Evolutionary conservation across 2,888 invertebrate species (phyloP).

Genomic region (Ornithoptera priamus): DNA sequence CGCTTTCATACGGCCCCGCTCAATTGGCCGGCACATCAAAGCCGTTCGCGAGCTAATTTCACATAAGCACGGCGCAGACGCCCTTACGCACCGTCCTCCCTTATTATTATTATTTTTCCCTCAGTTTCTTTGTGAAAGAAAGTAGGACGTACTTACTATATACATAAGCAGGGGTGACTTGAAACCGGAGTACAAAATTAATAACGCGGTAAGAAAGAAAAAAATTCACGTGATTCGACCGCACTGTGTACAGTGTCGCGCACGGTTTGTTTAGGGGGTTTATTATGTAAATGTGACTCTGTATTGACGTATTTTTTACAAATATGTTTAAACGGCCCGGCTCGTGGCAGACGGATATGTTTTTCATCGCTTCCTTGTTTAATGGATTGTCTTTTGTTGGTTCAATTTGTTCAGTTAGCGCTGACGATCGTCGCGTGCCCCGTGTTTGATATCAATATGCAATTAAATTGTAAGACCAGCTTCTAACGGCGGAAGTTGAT

Average conservation of each 20-base stretch:
- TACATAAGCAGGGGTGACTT: slow-evolving; percentile 58
- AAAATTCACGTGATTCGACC: slow-evolving; percentile 56
- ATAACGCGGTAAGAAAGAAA: slow-evolving; percentile 65
- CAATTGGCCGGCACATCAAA: slow-evolving; percentile 77
- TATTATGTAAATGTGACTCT: slow-evolving; percentile 74
- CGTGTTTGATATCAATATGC: slow-evolving; percentile 8
- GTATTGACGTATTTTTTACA: slow-evolving; percentile 62
- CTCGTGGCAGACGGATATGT: slow-evolving; percentile 71
- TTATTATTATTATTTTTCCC: slow-evolving; percentile 70
- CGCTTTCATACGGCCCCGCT: slow-evolving; percentile 62
- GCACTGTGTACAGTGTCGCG: slow-evolving; percentile 64
- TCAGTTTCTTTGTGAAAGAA: slow-evolving; percentile 68
- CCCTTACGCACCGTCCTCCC: slow-evolving; percentile 62
- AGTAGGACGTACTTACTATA: slow-evolving; percentile 62
- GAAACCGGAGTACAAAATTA: slow-evolving; percentile 77
- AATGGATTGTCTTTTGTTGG: slow-evolving; percentile 28
- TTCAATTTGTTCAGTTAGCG: slow-evolving; percentile 23
- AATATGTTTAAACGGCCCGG: slow-evolving; percentile 58
- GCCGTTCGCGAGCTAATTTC: slow-evolving; percentile 73
- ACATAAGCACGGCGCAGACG: slow-evolving; percentile 72
- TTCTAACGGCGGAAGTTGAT: background rate
- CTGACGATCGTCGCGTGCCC: slow-evolving; percentile 21
- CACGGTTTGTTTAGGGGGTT: slow-evolving; percentile 70
- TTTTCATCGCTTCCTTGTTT: slow-evolving; percentile 42
- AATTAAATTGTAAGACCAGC: background rate